phyloP scores from a whole-genome alignment of 1,140 invertebrate genomes.

The Drosophila equinoxialis region DNA sequence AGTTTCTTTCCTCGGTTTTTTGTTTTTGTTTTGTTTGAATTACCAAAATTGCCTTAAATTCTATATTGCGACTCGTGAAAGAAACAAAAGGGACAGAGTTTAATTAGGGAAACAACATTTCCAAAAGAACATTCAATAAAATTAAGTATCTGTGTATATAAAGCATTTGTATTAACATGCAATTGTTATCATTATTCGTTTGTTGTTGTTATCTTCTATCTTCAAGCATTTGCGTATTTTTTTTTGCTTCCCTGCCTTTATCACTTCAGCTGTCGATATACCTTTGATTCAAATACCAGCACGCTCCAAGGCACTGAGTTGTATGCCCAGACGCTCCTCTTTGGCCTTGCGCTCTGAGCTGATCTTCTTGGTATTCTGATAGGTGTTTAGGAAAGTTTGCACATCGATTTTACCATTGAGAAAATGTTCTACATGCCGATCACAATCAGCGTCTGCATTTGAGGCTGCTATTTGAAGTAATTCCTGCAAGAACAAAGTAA shows the following conservation, averaged over 20 bases:
- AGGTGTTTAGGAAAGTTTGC: slow-evolving; percentile 88
- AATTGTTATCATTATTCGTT: slow-evolving; percentile 1
- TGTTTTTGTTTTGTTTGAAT: neutral
- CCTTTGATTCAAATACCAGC: slow-evolving; percentile 81
- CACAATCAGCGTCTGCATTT: slow-evolving; percentile 89
- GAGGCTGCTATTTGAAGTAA: slow-evolving; percentile 85
- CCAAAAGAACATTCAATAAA: neutral
- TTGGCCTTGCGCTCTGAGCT: slow-evolving; percentile 89
- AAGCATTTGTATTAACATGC: slow-evolving; percentile 5
- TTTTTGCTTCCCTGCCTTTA: neutral
- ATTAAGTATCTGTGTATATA: slow-evolving; percentile 6
- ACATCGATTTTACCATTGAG: slow-evolving; percentile 89
- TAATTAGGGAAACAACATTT: neutral
- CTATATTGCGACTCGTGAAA: slow-evolving; percentile 11
- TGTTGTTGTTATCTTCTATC: too few species aligned
- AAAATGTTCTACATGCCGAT: slow-evolving; percentile 89
- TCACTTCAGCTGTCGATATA: neutral
- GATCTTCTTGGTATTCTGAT: slow-evolving; percentile 87
- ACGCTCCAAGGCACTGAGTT: slow-evolving; percentile 87
- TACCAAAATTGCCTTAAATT: neutral
- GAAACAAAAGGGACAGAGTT: neutral
- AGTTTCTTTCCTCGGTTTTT: slow-evolving; percentile 1
- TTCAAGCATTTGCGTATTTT: neutral
- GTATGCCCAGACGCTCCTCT: slow-evolving; percentile 90
- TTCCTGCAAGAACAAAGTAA: slow-evolving; percentile 70